Evolutionary conservation across 2,888 invertebrate species (phyloP).

Genomic region (Dorcus parallelipipedus): DNA sequence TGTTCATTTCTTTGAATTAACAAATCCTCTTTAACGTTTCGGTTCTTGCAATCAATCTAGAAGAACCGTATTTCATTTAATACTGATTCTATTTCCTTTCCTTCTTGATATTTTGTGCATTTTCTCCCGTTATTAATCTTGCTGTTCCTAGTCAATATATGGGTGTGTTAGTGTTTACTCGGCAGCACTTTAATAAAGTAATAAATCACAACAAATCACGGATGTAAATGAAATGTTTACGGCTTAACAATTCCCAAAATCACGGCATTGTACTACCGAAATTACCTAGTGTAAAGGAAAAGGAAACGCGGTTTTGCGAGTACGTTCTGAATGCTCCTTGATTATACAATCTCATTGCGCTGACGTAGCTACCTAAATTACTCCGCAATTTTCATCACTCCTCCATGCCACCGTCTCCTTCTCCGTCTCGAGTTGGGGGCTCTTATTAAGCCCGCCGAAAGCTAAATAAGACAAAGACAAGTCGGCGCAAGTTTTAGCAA

Average conservation of each 20-base stretch:
- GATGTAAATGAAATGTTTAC: constrained; percentile 18
- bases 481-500: background rate
- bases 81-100: too few relatives aligned
- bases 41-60: too few relatives aligned
- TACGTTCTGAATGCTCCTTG: constrained; percentile 24
- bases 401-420: background rate
- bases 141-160: too few relatives aligned
- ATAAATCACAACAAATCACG: too few relatives aligned
- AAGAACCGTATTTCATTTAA: too few relatives aligned
- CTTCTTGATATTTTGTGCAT: too few relatives aligned
- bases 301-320: constrained; percentile 26
- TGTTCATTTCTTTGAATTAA: too few relatives aligned
- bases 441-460: constrained; percentile 18
- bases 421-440: constrained; percentile 1
- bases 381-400: constrained; percentile 18
- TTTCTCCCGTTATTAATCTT: too few relatives aligned
- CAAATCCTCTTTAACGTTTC: too few relatives aligned
- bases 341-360: constrained; percentile 22
- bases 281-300: constrained; percentile 22
- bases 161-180: too few relatives aligned
- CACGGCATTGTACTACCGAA: constrained; percentile 18
- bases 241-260: constrained; percentile 17
- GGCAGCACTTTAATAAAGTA: too few relatives aligned
- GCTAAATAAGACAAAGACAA: background rate
- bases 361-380: constrained; percentile 20